These are phyloP conservation scores for Arrhopalites spinosus DNA, from an alignment of 2,888 invertebrate genomes.

Conservation along the genomic window DNA sequence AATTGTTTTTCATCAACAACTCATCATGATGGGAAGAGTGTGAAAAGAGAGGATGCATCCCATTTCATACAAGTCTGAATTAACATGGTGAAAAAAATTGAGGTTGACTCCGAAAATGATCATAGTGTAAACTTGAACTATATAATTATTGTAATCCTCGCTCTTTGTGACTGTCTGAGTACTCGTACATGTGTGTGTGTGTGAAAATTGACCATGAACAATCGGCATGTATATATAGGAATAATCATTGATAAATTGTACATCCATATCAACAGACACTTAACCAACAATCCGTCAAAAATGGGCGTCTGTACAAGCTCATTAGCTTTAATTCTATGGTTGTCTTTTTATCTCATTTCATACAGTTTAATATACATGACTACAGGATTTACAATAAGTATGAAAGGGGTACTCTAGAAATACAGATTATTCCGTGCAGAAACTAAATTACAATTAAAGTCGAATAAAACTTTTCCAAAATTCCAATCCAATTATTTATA, in stretches of 20 bases:
- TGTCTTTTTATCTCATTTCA: background rate
- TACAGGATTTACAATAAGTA: background rate
- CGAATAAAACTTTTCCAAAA: constrained; percentile 27
- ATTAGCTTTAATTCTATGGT: constrained; percentile 7
- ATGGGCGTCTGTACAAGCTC: constrained; percentile 23
- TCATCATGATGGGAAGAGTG: background rate
- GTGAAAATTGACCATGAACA: background rate
- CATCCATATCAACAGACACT: background rate
- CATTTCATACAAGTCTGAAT: background rate
- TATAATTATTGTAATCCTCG: background rate
- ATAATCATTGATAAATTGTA: too few species aligned
- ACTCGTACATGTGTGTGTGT: background rate
- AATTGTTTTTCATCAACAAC: background rate
- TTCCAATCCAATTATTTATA: constrained; percentile 29
- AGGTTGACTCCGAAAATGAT: background rate
- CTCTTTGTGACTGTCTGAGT: background rate
- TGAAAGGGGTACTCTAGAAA: background rate
- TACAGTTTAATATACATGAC: background rate
- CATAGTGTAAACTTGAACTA: background rate
- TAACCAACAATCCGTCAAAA: background rate
- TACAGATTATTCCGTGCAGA: constrained; percentile 10
- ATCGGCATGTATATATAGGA: too few species aligned
- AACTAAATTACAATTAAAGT: constrained; percentile 35
- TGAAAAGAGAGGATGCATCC: background rate
- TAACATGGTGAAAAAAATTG: background rate